Base-by-base conservation (phyloP, 92 coral and sea anemone genomes). In the Hydrozoanthus gracilis region DNA sequence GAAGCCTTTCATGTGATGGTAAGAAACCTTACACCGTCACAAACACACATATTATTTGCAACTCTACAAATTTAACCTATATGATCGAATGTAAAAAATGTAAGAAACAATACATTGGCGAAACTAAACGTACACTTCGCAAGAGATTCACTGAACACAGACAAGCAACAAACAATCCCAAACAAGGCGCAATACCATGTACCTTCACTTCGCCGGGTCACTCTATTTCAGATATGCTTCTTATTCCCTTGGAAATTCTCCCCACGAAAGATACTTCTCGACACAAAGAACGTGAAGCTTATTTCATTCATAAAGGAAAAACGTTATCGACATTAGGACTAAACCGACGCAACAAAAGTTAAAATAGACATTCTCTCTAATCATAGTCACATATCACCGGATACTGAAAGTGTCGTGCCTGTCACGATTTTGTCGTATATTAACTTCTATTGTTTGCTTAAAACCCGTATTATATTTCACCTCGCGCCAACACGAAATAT, bases 91-190 rank as follows among this genome's bases (percentile, higher is more conserved):
- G 76, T 71, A 71, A 71, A 67, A 71, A 71, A 71, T 71, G 51
- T 39, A 71, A 71, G 76, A 71, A 71, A 20, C 76, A 72, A 72
- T 72, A 72, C 20, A 72, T 72, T 45, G 77, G 77, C 45, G 77
- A 72, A 46, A 72, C 77, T 8, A 72, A 72, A 72, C 77, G 77
- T 46, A 72, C 77, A 72, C 55, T 72, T 72, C 77, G 77, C 54
- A 72, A 72, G 47, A 72, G 55, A 65, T 65, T 65, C 71, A 65
- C 44, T 65, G 71, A 65, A 61, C 15, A 61, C 15, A 61, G 67
- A 61, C 76, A 71, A 35, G 76, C 76, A 20, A 71, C 76, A 71
- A 72, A 72, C 6, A 72, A 72, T 9, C 49, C 77, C 8, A 72
- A 17, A 44, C 77, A 45, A 72, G 77, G 54, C 77, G 20, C 77